phyloP scores from a whole-genome alignment of 2,113 vertebrate genomes.

The Gymnobelideus leadbeateri region DNA sequence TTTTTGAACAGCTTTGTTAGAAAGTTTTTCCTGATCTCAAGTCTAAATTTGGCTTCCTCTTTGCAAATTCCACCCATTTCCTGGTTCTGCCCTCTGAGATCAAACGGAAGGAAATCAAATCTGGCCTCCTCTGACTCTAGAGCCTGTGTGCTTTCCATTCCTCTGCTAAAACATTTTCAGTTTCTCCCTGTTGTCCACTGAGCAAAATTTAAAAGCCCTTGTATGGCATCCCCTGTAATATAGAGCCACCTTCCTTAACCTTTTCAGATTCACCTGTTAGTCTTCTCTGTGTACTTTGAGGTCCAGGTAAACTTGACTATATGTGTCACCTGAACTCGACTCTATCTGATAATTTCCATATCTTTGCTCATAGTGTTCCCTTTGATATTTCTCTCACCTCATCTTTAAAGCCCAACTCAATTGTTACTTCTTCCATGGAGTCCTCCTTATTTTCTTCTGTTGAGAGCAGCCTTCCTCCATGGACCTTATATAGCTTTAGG shows the following conservation, averaged over 20 bases:
- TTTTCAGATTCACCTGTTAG: not conserved
- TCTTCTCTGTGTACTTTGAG: not conserved
- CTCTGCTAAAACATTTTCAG: not conserved
- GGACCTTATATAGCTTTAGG: not conserved
- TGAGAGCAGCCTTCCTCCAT: not conserved
- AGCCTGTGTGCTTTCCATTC: not conserved
- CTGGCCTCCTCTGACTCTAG: not conserved
- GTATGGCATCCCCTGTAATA: not conserved
- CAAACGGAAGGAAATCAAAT: not conserved
- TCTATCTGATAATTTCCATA: not conserved
- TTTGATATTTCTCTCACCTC: not conserved
- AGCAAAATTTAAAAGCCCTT: not conserved
- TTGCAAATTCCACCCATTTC: not conserved
- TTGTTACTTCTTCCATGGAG: not conserved
- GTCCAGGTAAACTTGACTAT: not conserved
- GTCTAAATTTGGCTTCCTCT: not conserved
- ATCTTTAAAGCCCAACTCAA: not conserved
- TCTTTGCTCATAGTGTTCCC: not conserved
- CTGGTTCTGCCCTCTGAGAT: not conserved
- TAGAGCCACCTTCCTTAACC: not conserved
- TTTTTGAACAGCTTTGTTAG: not conserved
- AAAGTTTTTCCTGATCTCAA: not conserved
- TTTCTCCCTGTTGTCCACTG: not conserved
- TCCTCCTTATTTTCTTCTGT: not conserved
- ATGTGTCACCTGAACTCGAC: not conserved